phyloP scores from a whole-genome alignment of 2,888 invertebrate genomes.

The Hesperia comma region DNA sequence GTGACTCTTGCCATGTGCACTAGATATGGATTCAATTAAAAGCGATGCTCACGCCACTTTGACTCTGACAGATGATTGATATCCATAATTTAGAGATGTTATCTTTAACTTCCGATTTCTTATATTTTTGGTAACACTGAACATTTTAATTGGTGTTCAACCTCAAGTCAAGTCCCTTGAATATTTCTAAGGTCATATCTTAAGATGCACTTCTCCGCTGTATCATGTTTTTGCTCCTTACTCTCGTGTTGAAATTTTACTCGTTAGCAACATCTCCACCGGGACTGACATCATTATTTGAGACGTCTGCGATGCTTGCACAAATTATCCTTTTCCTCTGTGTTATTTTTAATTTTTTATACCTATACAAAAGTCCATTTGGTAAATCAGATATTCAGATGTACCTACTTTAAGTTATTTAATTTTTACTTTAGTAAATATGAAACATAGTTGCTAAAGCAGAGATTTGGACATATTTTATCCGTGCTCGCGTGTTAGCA shows the following conservation, averaged over 20 bases:
- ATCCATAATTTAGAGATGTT: too few relatives aligned
- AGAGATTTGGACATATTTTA: too few relatives aligned
- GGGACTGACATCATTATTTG: conserved; percentile 8
- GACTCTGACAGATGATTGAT: background rate
- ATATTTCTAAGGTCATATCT: background rate
- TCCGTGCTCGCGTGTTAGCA: too few relatives aligned
- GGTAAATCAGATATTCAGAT: background rate
- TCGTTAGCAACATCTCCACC: conserved; percentile 5
- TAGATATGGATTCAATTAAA: conserved; percentile 6
- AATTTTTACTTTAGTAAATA: too few relatives aligned
- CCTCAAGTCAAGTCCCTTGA: too few relatives aligned
- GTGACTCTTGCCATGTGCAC: background rate
- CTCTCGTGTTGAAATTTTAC: conserved; percentile 1
- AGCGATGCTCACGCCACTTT: background rate
- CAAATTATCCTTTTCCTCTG: conserved; percentile 1
- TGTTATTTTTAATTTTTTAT: background rate
- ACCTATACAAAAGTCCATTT: background rate
- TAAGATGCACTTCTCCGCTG: background rate
- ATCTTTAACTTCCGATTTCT: too few relatives aligned
- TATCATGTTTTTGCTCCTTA: background rate
- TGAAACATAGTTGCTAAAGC: too few relatives aligned
- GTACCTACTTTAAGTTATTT: too few relatives aligned
- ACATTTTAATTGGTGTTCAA: too few relatives aligned
- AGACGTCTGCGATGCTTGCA: conserved; percentile 2
- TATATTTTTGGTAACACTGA: too few relatives aligned